Base-by-base conservation (phyloP, 2,888 invertebrate species). In the Euplagia quadripunctaria region DNA sequence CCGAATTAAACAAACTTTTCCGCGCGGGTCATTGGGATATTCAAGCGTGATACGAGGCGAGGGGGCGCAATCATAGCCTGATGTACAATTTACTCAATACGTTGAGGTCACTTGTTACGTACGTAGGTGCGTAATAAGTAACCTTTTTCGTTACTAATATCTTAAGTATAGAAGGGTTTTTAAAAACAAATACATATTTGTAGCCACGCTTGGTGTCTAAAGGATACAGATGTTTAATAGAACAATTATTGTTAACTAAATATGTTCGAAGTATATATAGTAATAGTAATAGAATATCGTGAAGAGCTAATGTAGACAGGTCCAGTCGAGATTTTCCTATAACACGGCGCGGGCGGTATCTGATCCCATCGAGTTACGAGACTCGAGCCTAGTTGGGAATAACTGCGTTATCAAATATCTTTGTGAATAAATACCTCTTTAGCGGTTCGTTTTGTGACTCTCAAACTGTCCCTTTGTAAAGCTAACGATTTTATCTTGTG, bases 381-480 rank as follows among this genome's bases (percentile, higher is more conserved):
- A 14, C 20, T 46, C 49, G 46, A 58, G 58, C 12, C 14, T 12
- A 6, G 61, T 12, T 61, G 5, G 14, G 61, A 12, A 31, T 31
- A 31, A 61, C 61, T 61, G 61, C 31, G 31, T 61, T 31, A 61
- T 61, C 61, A 61, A 31, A 20, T 66, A 77, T 77, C 73, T 76
- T 55, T 64, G 73, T 41, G 67, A 67, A 72, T 73, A 72, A 72
- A 76, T 69, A 78, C 61, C 76, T 67, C 71, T 61, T 73, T 73
- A 70, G 68, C 71, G 71, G 64, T 70, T 78, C 73, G 71, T 76
- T 74, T 64, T 31, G 63, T 41, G 31, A 43, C 63, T 43, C 71
- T 64, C 31, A 55, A 64, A 49, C n/a, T 11, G n/a, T 42, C 63
- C 51, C 76, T 69, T 68, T 66, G 51, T 52, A n/a, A 41, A 42